These are phyloP conservation scores for Karalla daura DNA, from an alignment of 2,797 vertebrate genomes.

Conservation along the genomic window DNA sequence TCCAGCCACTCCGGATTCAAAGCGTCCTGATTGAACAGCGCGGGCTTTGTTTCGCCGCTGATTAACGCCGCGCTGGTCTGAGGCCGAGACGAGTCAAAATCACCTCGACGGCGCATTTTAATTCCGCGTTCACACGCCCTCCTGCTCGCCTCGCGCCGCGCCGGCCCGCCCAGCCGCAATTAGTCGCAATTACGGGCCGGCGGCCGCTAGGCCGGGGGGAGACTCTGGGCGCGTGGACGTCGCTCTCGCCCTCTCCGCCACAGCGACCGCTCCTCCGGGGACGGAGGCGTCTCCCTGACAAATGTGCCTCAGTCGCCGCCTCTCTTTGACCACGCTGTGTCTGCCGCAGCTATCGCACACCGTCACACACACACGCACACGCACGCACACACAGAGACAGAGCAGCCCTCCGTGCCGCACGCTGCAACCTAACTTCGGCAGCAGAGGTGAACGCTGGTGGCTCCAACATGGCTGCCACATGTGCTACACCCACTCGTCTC, in stretches of 20 bases:
- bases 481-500: slow-evolving; percentile 46
- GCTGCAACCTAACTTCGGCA: slow-evolving; percentile 40
- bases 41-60: slow-evolving; percentile 52
- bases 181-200: slow-evolving; percentile 15
- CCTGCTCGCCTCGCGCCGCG: neutral
- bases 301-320: slow-evolving; percentile 35
- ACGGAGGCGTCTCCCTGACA: slow-evolving; percentile 36
- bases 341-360: slow-evolving; percentile 45
- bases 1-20: slow-evolving; percentile 32
- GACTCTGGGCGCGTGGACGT: slow-evolving; percentile 12
- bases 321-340: slow-evolving; percentile 49
- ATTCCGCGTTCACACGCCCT: neutral
- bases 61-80: slow-evolving; percentile 46
- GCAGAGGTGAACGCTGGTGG: slow-evolving; percentile 20
- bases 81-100: slow-evolving; percentile 14
- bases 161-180: neutral
- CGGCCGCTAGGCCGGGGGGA: neutral
- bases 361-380: slow-evolving; percentile 13
- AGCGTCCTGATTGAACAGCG: slow-evolving; percentile 47
- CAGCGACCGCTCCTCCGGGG: slow-evolving; percentile 5
- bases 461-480: slow-evolving; percentile 68
- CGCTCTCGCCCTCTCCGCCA: slow-evolving; percentile 8
- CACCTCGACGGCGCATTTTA: neutral
- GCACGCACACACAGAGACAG: slow-evolving; percentile 14
- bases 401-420: slow-evolving; percentile 16